Conservation (phyloP, 2,888 invertebrate genomes). For the Caenorhabditis sp. region DNA sequence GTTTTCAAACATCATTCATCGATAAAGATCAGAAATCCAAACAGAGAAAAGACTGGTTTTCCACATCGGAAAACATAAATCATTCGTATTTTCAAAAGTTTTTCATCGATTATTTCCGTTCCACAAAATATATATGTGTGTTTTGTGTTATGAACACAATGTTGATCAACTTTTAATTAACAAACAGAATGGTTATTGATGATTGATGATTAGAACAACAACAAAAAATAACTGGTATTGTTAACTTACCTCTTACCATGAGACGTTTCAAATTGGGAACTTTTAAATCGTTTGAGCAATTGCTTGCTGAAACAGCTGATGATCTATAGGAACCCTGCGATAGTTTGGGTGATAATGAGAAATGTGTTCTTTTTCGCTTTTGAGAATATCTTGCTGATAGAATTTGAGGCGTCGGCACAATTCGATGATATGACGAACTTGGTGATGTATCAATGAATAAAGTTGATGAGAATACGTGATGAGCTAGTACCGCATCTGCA, state of each 20-base stretch:
- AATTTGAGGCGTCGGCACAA: slow-evolving; percentile 24
- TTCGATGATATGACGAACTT: slow-evolving; percentile 35
- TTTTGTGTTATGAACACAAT: too few relatives aligned
- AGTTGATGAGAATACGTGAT: slow-evolving; percentile 39
- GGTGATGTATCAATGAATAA: slow-evolving; percentile 30
- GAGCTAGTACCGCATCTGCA: slow-evolving; percentile 41
- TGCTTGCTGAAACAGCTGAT: slow-evolving; percentile 29
- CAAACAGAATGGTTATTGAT: too few relatives aligned
- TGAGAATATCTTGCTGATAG: slow-evolving; percentile 23
- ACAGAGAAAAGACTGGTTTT: slow-evolving; percentile 1
- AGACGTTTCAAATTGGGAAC: not conserved
- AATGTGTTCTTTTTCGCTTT: slow-evolving; percentile 16
- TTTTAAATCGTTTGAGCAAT: slow-evolving; percentile 7
- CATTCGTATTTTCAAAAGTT: too few relatives aligned
- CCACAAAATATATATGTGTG: too few relatives aligned
- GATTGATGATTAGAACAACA: not conserved
- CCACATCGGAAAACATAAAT: not conserved
- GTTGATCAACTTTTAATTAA: too few relatives aligned
- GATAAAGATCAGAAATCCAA: slow-evolving; percentile 5
- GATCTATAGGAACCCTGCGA: slow-evolving; percentile 34
- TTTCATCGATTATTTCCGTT: too few relatives aligned
- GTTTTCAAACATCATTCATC: too few relatives aligned
- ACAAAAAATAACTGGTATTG: not conserved
- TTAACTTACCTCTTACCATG: not conserved
- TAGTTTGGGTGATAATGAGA: slow-evolving; percentile 33